phyloP scores from a whole-genome alignment of 2,797 vertebrate genomes.

The Corythornis leucogaster region DNA sequence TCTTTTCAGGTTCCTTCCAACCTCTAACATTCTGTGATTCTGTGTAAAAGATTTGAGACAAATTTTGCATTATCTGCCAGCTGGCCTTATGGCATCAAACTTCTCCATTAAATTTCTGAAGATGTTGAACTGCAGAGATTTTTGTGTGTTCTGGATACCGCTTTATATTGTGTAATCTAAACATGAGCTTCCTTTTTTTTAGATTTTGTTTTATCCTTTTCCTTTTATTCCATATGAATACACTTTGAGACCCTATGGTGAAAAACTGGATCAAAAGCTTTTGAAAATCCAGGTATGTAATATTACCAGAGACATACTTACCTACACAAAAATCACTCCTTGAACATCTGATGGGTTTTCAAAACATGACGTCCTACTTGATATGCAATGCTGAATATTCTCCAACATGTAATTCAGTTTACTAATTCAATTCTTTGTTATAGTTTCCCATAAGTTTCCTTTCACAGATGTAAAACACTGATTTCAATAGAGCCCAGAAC shows the following conservation, averaged over 20 bases:
- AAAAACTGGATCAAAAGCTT: background rate
- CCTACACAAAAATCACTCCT: background rate
- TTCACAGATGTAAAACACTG: constrained; percentile 12
- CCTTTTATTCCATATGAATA: background rate
- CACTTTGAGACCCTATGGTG: background rate
- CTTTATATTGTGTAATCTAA: background rate
- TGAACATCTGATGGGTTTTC: background rate
- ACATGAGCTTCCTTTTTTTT: background rate
- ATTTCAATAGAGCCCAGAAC: background rate
- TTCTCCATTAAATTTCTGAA: background rate
- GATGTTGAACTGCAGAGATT: background rate
- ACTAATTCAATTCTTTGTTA: constrained; percentile 3
- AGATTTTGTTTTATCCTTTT: background rate
- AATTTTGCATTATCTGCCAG: background rate
- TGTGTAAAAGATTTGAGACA: background rate
- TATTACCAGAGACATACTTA: background rate
- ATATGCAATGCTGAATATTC: background rate
- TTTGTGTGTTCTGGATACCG: constrained; percentile 3
- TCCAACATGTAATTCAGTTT: constrained; percentile 6
- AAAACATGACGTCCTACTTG: background rate
- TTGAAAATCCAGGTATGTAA: background rate
- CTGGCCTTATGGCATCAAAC: background rate
- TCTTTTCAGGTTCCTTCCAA: too few species aligned
- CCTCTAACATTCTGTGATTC: background rate
- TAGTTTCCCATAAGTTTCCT: constrained; percentile 26